Percentiles rank a stretch among this genome's conserved stretches.
Conservation (phyloP, 2,113 vertebrate genomes). For the Macaca nemestrina region DNA sequence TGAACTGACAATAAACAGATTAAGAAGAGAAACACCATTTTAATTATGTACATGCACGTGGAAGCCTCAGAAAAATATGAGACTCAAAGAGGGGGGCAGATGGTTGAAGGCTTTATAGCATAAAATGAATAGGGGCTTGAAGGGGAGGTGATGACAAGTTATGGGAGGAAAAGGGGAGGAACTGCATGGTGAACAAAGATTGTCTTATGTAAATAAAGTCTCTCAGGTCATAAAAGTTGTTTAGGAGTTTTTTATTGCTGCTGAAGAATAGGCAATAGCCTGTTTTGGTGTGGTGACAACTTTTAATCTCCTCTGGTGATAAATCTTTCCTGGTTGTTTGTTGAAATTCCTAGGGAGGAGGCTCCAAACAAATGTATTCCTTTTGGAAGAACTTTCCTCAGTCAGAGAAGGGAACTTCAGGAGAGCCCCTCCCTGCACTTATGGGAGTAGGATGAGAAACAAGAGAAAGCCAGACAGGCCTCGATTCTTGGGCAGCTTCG, state of each 20-base stretch:
- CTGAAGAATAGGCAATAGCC: neutral
- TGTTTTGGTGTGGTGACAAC: too few species aligned
- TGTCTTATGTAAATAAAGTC: neutral
- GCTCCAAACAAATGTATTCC: neutral
- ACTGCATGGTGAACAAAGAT: neutral
- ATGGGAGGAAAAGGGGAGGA: neutral
- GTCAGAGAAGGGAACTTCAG: neutral
- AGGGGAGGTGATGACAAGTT: neutral
- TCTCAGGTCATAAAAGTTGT: neutral
- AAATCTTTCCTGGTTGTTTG: neutral
- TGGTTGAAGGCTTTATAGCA: neutral
- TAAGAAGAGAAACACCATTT: neutral
- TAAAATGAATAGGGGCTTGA: neutral
- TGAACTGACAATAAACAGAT: neutral
- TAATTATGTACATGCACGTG: neutral
- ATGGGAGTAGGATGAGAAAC: neutral
- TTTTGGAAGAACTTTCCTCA: neutral
- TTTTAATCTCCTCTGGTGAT: neutral
- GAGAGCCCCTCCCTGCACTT: neutral
- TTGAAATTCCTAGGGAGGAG: neutral
- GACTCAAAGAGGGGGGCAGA: neutral
- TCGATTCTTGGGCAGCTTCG: too few species aligned
- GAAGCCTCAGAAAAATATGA: neutral
- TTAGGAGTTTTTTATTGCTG: neutral
- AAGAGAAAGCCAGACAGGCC: neutral